phyloP scores from a whole-genome alignment of 2,113 vertebrate species.

The Tachycineta bicolor region DNA sequence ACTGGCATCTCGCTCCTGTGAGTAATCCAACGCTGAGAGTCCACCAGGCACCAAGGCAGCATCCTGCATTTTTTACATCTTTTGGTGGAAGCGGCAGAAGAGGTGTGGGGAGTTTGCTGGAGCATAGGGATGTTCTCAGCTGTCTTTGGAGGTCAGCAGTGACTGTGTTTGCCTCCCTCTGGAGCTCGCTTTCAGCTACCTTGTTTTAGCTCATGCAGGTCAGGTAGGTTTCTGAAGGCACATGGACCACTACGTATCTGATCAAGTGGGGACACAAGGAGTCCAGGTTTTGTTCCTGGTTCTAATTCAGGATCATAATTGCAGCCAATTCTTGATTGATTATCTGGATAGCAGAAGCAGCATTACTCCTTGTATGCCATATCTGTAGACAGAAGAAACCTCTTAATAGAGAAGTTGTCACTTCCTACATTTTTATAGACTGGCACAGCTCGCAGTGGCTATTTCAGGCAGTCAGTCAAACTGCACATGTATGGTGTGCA shows the following conservation, averaged over 20 bases:
- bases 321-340: not conserved
- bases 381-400: not conserved
- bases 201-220: not conserved
- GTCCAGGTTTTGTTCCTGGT: not conserved
- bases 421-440: not conserved
- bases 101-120: not conserved
- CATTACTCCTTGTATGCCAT: not conserved
- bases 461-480: not conserved
- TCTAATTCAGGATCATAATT: not conserved
- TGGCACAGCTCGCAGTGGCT: not conserved
- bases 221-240: not conserved
- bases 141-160: not conserved
- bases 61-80: not conserved
- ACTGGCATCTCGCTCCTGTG: not conserved
- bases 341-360: not conserved
- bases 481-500: not conserved
- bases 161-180: not conserved
- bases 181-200: not conserved
- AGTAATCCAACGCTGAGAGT: conserved; percentile 1
- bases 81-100: not conserved
- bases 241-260: fast-evolving
- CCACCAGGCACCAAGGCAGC: not conserved
- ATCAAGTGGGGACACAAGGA: fast-evolving
- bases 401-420: not conserved
- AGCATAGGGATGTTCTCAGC: not conserved